These are phyloP conservation scores for Mastacembelus armatus DNA, from an alignment of 2,797 vertebrate genomes.

Conservation along the genomic window DNA sequence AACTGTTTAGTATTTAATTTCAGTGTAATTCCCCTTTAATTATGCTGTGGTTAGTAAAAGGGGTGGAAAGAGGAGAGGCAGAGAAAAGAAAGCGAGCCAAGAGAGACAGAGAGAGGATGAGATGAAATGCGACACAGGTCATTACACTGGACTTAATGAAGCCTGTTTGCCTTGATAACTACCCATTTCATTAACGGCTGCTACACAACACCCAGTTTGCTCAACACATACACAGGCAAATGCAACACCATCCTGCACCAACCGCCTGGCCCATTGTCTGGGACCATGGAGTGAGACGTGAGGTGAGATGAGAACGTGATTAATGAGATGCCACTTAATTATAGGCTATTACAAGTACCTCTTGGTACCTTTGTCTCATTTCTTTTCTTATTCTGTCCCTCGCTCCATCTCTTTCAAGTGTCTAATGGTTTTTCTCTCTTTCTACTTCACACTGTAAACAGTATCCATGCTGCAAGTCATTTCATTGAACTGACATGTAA, in stretches of 20 bases:
- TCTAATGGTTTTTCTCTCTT: background rate
- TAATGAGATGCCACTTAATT: slow-evolving; percentile 70
- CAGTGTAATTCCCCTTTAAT: background rate
- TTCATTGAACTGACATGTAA: background rate
- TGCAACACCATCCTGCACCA: background rate
- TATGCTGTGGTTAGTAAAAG: background rate
- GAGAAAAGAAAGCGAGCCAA: background rate
- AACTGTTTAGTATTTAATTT: background rate
- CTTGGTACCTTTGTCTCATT: slow-evolving; percentile 28
- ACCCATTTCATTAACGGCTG: slow-evolving; percentile 68
- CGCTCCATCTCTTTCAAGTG: background rate
- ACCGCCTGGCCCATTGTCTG: slow-evolving; percentile 41
- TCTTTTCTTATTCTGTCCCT: background rate
- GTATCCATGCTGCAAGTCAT: background rate
- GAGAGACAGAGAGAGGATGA: slow-evolving; percentile 29
- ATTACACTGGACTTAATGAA: slow-evolving; percentile 75
- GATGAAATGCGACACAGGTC: slow-evolving; percentile 68
- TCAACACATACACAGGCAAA: slow-evolving; percentile 14
- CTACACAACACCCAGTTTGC: slow-evolving; percentile 52
- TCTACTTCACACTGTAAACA: background rate
- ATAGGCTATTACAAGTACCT: slow-evolving; percentile 57
- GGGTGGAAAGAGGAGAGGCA: background rate
- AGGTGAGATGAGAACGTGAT: slow-evolving; percentile 65
- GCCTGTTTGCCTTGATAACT: slow-evolving; percentile 70
- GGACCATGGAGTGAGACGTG: slow-evolving; percentile 53